Percentiles rank a stretch among this genome's conserved stretches.
Conservation (phyloP, 2,888 invertebrate species). For the Drosophila prostipennis region DNA sequence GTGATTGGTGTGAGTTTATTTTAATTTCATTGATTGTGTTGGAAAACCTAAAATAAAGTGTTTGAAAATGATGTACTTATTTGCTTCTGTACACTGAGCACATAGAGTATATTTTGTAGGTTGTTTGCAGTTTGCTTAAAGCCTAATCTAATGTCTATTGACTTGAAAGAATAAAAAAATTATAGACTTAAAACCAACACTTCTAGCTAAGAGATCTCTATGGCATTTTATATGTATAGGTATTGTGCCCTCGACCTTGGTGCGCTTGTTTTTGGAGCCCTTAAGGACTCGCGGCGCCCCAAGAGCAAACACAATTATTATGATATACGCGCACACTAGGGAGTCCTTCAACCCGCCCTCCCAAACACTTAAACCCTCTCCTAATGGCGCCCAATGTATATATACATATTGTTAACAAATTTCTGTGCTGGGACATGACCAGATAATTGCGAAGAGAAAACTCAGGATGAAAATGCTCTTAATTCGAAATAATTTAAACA, state of each 20-base stretch:
- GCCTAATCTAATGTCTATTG: conserved; percentile 28
- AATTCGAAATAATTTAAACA: conserved; percentile 33
- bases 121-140: conserved; percentile 38
- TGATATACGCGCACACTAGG: conserved; percentile 57
- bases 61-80: conserved; percentile 23
- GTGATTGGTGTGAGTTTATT: conserved; percentile 39
- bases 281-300: conserved; percentile 23
- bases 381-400: conserved; percentile 56
- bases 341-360: conserved; percentile 19
- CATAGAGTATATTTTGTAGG: conserved; percentile 2
- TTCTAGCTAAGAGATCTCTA: conserved; percentile 2
- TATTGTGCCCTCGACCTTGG: conserved; percentile 18
- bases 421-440: conserved; percentile 70
- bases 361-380: conserved; percentile 41
- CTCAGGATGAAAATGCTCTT: conserved; percentile 28
- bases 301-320: conserved; percentile 59
- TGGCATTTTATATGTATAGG: not conserved
- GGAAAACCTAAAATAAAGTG: conserved; percentile 28
- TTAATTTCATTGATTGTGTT: conserved; percentile 45
- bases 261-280: conserved; percentile 14
- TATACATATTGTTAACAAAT: conserved; percentile 46
- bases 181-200: conserved; percentile 23
- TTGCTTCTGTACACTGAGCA: conserved; percentile 35
- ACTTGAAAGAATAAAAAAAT: conserved; percentile 28
- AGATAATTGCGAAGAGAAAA: conserved; percentile 66